These are phyloP conservation scores for Stegodyphus mimosarum DNA, from an alignment of 1,140 invertebrate species.

Conservation along the genomic window DNA sequence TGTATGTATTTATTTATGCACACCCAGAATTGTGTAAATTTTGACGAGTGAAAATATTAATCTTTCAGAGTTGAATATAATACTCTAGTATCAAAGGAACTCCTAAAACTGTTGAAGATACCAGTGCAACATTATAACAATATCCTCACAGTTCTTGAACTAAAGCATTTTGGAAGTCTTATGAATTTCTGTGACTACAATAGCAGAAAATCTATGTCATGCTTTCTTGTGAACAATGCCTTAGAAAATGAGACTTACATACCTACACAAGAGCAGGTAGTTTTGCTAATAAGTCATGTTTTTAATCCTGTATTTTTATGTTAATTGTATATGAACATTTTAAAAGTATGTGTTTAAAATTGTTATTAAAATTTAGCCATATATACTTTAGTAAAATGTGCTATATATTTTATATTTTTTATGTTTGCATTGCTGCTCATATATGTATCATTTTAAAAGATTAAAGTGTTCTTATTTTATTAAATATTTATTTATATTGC, in stretches of 20 bases:
- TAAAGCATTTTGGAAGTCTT: conserved; percentile 86
- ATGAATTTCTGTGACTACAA: conserved; percentile 90
- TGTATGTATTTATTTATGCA: no score
- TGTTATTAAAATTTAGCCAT: no score
- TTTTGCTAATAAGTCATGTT: not conserved
- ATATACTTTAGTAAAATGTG: no score
- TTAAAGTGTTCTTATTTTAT: no score
- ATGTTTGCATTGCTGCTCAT: no score
- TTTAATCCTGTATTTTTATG: no score
- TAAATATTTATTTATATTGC: no score
- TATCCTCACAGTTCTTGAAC: conserved; percentile 80
- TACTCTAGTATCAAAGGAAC: conserved; percentile 87
- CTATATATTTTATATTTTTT: no score
- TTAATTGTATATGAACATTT: no score
- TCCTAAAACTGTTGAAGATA: conserved; percentile 92
- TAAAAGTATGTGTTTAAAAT: no score
- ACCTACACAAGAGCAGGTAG: conserved; percentile 83
- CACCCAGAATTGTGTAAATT: no score
- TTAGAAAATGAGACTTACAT: conserved; percentile 90
- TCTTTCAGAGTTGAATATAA: conserved; percentile 78
- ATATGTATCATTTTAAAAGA: no score
- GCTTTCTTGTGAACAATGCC: conserved; percentile 88
- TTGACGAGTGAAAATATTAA: not conserved
- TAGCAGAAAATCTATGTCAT: conserved; percentile 86
- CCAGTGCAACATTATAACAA: conserved; percentile 96